These are phyloP conservation scores for Pterobdella sp. DNA, from an alignment of 2,888 invertebrate species.

Conservation along the genomic window DNA sequence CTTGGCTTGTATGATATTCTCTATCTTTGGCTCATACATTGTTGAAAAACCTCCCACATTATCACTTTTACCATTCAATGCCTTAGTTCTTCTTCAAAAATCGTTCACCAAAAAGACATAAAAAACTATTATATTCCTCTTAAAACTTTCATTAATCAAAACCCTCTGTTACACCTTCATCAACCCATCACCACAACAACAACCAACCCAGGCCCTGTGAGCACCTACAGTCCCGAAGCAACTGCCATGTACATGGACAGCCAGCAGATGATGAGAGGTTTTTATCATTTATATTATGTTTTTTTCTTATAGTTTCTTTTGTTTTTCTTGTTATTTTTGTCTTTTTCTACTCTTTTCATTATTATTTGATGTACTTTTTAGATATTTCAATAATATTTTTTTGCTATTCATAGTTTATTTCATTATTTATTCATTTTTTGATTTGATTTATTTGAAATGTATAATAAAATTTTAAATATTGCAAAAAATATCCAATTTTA, in stretches of 20 bases:
- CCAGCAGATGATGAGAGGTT: constrained; percentile 58
- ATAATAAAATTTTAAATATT: no score
- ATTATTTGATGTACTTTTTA: no score
- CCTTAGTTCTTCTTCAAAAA: neutral
- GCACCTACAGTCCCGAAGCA: constrained; percentile 76
- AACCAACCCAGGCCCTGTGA: constrained; percentile 60
- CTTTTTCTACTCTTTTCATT: neutral
- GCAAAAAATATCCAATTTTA: no score
- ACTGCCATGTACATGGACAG: constrained; percentile 66
- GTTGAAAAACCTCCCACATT: neutral
- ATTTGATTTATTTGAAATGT: no score
- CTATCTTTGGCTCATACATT: neutral
- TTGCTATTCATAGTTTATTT: no score
- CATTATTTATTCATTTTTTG: no score
- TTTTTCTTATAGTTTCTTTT: constrained; percentile 4
- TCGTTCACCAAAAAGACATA: neutral
- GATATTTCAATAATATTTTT: no score
- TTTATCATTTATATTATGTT: neutral
- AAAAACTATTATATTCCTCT: no score
- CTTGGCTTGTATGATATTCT: no score
- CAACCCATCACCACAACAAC: neutral
- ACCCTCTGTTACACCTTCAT: neutral
- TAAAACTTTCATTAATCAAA: neutral
- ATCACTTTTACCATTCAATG: neutral
- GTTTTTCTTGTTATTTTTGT: neutral